phyloP scores from a whole-genome alignment of 2,888 invertebrate genomes.

The Eristalinus sepulchralis region DNA sequence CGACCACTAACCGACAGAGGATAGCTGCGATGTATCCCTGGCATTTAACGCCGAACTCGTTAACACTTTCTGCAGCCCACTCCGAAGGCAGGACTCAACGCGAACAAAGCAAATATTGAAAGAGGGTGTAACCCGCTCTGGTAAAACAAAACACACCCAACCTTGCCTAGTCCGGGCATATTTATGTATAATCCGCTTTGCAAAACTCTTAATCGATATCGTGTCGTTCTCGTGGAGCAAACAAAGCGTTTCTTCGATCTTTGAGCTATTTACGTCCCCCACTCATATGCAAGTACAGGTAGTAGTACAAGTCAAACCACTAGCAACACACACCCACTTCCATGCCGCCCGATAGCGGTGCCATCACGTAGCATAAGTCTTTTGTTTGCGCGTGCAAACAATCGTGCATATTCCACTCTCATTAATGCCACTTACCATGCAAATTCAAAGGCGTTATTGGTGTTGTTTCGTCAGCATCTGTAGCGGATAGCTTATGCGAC shows the following conservation, averaged over 20 bases:
- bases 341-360: background rate
- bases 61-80: background rate
- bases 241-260: background rate
- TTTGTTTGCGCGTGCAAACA: background rate
- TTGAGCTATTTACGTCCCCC: background rate
- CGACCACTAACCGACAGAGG: too few species aligned
- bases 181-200: background rate
- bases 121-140: background rate
- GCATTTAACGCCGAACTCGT: too few species aligned
- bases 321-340: background rate
- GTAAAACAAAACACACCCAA: background rate
- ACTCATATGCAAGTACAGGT: background rate
- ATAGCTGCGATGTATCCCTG: too few species aligned
- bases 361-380: background rate
- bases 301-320: background rate
- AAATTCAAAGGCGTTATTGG: constrained; percentile 76
- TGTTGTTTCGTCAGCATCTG: constrained; percentile 71
- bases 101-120: background rate
- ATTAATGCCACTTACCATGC: constrained; percentile 72
- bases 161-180: background rate
- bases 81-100: background rate
- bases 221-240: background rate
- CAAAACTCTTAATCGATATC: background rate
- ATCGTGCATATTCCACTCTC: background rate
- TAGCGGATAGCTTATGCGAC: constrained; percentile 58